phyloP scores from a whole-genome alignment of 2,113 vertebrate species.

The Lycaon pictus region DNA sequence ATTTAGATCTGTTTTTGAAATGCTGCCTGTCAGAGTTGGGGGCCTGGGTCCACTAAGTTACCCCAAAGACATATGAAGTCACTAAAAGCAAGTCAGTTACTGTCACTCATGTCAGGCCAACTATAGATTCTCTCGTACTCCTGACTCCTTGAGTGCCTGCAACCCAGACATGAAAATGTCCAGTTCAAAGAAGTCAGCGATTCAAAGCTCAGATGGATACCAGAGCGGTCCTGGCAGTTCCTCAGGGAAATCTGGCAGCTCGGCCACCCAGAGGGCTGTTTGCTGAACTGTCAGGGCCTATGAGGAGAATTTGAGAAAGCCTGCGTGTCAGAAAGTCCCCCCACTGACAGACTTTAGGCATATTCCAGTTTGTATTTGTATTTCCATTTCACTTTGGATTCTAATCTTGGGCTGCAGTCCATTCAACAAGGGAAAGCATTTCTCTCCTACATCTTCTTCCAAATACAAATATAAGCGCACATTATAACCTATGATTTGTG shows the following conservation, averaged over 20 bases:
- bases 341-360: background rate
- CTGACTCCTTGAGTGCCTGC: background rate
- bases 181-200: background rate
- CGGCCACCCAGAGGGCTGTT: background rate
- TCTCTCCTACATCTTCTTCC: background rate
- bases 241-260: background rate
- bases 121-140: background rate
- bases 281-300: background rate
- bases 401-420: background rate
- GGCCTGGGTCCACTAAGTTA: background rate
- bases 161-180: background rate
- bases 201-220: background rate
- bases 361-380: background rate
- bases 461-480: background rate
- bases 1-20: background rate
- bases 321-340: background rate
- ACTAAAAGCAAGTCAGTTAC: background rate
- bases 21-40: background rate
- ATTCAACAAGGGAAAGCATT: background rate
- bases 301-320: background rate
- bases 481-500: background rate
- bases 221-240: background rate
- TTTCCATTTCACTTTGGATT: conserved; percentile 47
- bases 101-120: background rate
- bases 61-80: background rate